Evolutionary conservation across 2,113 vertebrate species (phyloP), one percentile per base, ranked within the genome.

Genomic region (Urocitellus parryii): DNA sequence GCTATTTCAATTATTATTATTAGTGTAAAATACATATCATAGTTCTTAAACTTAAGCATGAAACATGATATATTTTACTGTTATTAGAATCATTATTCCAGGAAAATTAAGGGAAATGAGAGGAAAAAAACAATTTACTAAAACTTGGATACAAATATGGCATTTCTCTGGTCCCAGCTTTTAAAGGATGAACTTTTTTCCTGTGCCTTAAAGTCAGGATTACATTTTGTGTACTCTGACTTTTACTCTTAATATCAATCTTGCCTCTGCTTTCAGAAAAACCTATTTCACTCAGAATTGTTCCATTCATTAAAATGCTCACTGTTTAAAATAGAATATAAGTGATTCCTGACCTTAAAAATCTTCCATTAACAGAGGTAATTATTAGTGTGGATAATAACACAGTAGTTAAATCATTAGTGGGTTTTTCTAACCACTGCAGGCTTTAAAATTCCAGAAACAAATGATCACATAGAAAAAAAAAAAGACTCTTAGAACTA

Each of bases 391-490:
- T 93, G n/a, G 24, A 32, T 95, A 91, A 87, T 29, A 93, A 45
- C 58, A 77, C 45, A 56, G 56, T 27, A 84, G 51, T 67, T 91
- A 93, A 89, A 96, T 91, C 51, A 97, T 83, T 70, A 58, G 65
- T 51, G 61, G 65, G 10, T 72, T 93, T 95, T 93, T 58, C 91
- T 91, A 91, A 87, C 51, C 8, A 61, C 68, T 51, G 18, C 51
- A 83, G 27, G 9, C 51, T 94, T 93, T 83, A 80, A 85, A 45
- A 81, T 94, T 89, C 78, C 51, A 96, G 80, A 97, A 96, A 86
- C 22, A 92, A n/a, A 56, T 32, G 58, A 87, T 80, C 74, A 91
- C 95, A 78, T 42, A 61, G 74, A 95, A 91, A 78, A 42, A 91
- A 78, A 42, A 91, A 78, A 96, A 58, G n/a, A 82, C 29, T 77